phyloP scores from a whole-genome alignment of 2,888 invertebrate species.

The Harmothoe impar region DNA sequence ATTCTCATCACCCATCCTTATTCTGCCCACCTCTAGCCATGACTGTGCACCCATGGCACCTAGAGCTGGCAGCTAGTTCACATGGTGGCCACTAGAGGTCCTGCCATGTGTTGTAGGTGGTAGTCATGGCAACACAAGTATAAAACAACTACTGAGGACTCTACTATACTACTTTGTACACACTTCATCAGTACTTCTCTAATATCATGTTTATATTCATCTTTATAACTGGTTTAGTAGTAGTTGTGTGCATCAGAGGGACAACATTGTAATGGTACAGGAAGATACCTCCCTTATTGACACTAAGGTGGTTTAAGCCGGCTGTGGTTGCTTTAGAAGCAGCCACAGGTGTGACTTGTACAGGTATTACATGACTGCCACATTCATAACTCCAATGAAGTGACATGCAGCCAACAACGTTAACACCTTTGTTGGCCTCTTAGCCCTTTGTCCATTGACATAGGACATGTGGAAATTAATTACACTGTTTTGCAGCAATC shows the following conservation, averaged over 20 bases:
- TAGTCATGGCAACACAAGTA: neutral
- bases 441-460: neutral
- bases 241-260: too few relatives aligned
- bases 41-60: neutral
- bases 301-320: neutral
- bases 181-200: neutral
- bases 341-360: neutral
- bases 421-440: too few relatives aligned
- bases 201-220: neutral
- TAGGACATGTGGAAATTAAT: neutral
- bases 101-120: neutral
- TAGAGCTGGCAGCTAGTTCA: neutral
- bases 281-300: neutral
- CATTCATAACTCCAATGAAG: neutral
- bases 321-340: neutral
- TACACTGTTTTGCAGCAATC: neutral
- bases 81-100: slow-evolving; percentile 20
- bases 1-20: neutral
- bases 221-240: neutral
- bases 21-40: neutral
- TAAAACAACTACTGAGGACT: slow-evolving; percentile 11
- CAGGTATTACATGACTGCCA: neutral
- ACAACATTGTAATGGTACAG: neutral
- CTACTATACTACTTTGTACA: neutral
- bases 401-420: too few relatives aligned